These are phyloP conservation scores for Chamaetylas fuelleborni DNA, from an alignment of 2,113 vertebrate species.

Conservation along the genomic window DNA sequence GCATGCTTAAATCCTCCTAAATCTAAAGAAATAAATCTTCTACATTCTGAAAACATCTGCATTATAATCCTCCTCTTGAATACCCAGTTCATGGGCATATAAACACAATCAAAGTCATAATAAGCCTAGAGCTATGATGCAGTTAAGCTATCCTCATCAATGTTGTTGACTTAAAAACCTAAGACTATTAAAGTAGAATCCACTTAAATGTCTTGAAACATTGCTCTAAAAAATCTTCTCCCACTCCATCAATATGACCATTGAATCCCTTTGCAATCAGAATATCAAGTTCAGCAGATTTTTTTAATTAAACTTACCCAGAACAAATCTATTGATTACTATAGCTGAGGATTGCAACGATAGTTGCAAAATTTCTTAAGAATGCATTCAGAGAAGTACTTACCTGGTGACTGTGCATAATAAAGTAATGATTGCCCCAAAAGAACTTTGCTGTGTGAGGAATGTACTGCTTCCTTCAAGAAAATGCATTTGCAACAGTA, in stretches of 20 bases:
- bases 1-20: slow-evolving; percentile 70
- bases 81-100: slow-evolving; percentile 23
- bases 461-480: background rate
- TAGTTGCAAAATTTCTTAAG: background rate
- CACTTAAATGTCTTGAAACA: slow-evolving; percentile 18
- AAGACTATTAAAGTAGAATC: slow-evolving; percentile 4
- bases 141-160: slow-evolving; percentile 32
- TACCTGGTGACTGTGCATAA: background rate
- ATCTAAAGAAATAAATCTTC: slow-evolving; percentile 69
- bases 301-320: background rate
- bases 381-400: background rate
- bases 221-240: background rate
- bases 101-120: slow-evolving; percentile 57
- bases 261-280: background rate
- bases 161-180: slow-evolving; percentile 39
- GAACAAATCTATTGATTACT: background rate
- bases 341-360: background rate
- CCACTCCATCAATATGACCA: background rate
- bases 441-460: background rate
- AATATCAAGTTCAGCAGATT: background rate
- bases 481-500: background rate
- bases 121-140: slow-evolving; percentile 41
- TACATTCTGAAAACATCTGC: slow-evolving; percentile 63
- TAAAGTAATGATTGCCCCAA: background rate
- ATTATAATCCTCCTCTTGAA: slow-evolving; percentile 55